phyloP scores from a whole-genome alignment of 2,113 vertebrate genomes.

The Spilogale gracilis region DNA sequence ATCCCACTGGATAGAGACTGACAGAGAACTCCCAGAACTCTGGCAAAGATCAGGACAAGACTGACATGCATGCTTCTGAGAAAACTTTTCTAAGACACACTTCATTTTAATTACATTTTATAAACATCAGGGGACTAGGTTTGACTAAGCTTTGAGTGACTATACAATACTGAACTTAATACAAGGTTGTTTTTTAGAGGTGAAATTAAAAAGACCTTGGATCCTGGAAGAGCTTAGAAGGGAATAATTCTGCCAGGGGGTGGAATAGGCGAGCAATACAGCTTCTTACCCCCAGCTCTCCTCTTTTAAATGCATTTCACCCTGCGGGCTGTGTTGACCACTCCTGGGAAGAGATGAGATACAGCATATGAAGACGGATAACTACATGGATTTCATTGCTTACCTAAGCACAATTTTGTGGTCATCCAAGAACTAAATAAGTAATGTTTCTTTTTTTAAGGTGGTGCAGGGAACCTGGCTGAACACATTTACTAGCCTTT shows the following conservation, averaged over 20 bases:
- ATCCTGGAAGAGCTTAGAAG: conserved; percentile 29
- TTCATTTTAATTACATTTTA: conserved; percentile 64
- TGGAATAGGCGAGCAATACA: neutral
- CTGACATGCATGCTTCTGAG: neutral
- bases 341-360: neutral
- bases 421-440: neutral
- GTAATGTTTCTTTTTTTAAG: conserved; percentile 50
- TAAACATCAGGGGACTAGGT: conserved; percentile 42
- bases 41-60: conserved; percentile 26
- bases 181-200: conserved; percentile 60
- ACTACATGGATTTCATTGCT: neutral
- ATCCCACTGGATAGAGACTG: neutral
- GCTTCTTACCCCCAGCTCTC: neutral
- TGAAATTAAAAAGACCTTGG: conserved; percentile 37
- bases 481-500: conserved; percentile 28
- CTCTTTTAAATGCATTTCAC: neutral
- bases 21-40: conserved; percentile 16
- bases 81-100: conserved; percentile 32
- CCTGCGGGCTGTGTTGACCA: neutral
- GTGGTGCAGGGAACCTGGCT: neutral
- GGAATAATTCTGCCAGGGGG: neutral
- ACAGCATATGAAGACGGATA: conserved; percentile 30
- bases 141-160: conserved; percentile 39
- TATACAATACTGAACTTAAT: conserved; percentile 18
- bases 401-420: conserved; percentile 26